Conservation (phyloP, 2,797 vertebrate species). For the Hydrolagus colliei region DNA sequence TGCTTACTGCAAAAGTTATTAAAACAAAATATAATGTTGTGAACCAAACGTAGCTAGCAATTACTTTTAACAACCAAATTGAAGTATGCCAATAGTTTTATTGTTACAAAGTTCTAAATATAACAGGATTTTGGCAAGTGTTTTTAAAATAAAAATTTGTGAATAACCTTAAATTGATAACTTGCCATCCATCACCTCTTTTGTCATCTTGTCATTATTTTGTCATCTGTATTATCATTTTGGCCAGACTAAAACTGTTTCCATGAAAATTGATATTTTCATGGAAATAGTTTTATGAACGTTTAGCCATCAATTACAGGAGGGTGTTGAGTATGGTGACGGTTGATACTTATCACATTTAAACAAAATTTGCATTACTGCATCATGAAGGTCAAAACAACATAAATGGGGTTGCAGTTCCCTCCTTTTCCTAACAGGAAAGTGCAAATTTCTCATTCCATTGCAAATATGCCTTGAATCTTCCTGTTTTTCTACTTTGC, state of each 20-base stretch:
- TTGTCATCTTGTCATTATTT: not conserved
- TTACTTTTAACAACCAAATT: not conserved
- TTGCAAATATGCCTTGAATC: slow-evolving; percentile 13
- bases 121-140: not conserved
- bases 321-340: not conserved
- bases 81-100: not conserved
- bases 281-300: no score
- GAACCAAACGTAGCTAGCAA: not conserved
- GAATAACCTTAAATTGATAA: not conserved
- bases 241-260: not conserved
- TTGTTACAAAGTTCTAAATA: not conserved
- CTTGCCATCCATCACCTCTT: not conserved
- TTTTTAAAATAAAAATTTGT: not conserved
- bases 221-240: not conserved
- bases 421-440: slow-evolving; percentile 26
- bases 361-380: not conserved
- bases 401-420: slow-evolving; percentile 25
- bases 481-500: slow-evolving; percentile 28
- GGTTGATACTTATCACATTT: not conserved
- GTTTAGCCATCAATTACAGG: not conserved
- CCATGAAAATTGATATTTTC: not conserved
- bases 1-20: not conserved
- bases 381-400: not conserved
- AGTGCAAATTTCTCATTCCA: not conserved
- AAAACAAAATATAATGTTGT: not conserved